Evolutionary conservation across 2,797 vertebrate species (phyloP).

Genomic region (Amphiprion clarkii): DNA sequence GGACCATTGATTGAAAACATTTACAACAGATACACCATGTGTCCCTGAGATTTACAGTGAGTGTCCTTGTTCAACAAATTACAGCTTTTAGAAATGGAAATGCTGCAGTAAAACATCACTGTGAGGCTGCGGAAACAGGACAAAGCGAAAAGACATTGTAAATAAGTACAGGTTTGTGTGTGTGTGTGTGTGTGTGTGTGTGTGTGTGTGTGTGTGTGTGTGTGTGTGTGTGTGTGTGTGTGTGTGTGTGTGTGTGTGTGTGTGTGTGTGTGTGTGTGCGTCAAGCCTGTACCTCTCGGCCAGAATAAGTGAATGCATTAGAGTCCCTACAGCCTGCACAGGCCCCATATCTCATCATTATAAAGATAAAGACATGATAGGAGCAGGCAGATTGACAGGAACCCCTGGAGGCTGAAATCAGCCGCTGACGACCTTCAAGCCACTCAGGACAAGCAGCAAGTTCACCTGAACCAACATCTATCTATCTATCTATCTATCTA

Average conservation of each 20-base stretch:
- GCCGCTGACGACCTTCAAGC: conserved; percentile 32
- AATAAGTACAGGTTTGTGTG: background rate
- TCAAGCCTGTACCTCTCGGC: conserved; percentile 1
- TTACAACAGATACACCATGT: background rate
- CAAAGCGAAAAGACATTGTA: background rate
- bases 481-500: conserved; percentile 10
- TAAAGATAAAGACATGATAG: conserved; percentile 48
- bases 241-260: conserved; percentile 12
- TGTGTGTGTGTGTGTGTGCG: conserved; percentile 2
- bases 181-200: conserved; percentile 20
- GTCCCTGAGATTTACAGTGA: background rate
- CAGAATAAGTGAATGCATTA: conserved; percentile 29
- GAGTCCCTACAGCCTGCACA: conserved; percentile 15
- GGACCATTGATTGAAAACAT: background rate
- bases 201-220: background rate
- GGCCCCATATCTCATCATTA: conserved; percentile 41
- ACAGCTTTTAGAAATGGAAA: conserved; percentile 5
- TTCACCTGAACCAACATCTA: conserved; percentile 25
- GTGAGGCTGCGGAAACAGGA: background rate
- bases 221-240: conserved; percentile 1
- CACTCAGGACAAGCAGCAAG: conserved; percentile 9
- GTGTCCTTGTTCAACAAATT: background rate
- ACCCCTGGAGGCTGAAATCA: conserved; percentile 42
- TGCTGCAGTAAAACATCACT: conserved; percentile 1
- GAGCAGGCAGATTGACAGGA: conserved; percentile 53